Conservation (phyloP, 2,888 invertebrate species). For the Sesia apiformis region DNA sequence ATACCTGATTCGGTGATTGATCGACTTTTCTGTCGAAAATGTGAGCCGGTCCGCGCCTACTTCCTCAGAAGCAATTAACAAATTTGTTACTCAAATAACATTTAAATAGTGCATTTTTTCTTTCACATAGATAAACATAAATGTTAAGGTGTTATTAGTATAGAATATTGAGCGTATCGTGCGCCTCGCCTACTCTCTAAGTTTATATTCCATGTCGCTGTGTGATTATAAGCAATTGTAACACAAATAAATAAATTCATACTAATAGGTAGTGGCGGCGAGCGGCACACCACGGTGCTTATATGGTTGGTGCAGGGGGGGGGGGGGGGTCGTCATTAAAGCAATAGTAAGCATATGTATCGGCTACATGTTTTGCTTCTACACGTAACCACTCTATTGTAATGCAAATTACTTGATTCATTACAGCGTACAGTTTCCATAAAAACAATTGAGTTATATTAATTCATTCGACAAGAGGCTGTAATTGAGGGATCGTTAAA, state of each 20-base stretch:
- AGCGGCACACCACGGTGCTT: neutral
- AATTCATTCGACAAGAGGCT: no score
- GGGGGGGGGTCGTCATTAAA: no score
- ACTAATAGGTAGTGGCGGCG: neutral
- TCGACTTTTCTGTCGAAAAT: slow-evolving; percentile 47
- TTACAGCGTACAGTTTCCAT: no score
- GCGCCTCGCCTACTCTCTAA: neutral
- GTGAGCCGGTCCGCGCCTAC: slow-evolving; percentile 41
- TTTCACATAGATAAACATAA: neutral
- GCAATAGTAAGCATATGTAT: no score
- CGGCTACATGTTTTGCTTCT: no score
- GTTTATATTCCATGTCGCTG: neutral
- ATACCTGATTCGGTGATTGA: slow-evolving; percentile 67
- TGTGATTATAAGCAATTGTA: neutral
- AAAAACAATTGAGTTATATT: no score
- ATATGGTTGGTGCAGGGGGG: no score
- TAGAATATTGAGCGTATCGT: neutral
- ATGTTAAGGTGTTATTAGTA: neutral
- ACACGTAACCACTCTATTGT: no score
- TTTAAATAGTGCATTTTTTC: neutral
- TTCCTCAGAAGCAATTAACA: slow-evolving; percentile 48
- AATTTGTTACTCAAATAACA: neutral
- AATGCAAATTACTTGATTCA: no score
- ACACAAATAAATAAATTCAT: neutral
- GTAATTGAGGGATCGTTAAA: no score